Evolutionary conservation across 1,140 invertebrate genomes (phyloP).

Genomic region (Drosophila trapezifrons): DNA sequence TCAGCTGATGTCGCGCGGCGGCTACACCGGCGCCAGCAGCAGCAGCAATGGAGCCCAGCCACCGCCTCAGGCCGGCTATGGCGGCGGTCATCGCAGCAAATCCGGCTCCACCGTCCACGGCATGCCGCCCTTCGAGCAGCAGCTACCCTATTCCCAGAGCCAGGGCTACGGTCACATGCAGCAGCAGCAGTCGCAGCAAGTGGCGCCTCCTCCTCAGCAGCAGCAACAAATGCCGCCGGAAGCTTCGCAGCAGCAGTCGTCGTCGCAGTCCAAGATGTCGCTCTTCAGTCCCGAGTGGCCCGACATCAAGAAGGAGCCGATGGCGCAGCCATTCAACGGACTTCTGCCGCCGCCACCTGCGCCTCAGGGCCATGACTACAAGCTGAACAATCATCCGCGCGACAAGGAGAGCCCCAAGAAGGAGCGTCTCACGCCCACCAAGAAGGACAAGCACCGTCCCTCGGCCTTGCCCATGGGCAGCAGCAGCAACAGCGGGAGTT

Average conservation of each 20-base stretch:
- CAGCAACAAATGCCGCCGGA: slow-evolving; percentile 36
- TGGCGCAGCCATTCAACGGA: slow-evolving; percentile 59
- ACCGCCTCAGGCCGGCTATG: slow-evolving; percentile 40
- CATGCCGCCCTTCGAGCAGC: slow-evolving; percentile 69
- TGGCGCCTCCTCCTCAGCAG: slow-evolving; percentile 7
- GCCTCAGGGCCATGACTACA: slow-evolving; percentile 59
- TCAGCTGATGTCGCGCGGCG: slow-evolving; percentile 66
- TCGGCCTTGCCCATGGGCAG: slow-evolving; percentile 24
- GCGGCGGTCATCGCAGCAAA: slow-evolving; percentile 66
- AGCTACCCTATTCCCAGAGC: slow-evolving; percentile 66
- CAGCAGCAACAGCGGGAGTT: slow-evolving; percentile 9
- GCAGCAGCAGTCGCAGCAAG: slow-evolving; percentile 35
- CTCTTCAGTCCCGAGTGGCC: slow-evolving; percentile 81
- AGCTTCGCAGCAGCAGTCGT: slow-evolving; percentile 7
- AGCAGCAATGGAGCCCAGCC: slow-evolving; percentile 37
- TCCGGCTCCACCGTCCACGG: slow-evolving; percentile 75
- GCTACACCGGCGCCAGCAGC: slow-evolving; percentile 51
- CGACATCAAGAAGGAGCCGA: slow-evolving; percentile 67
- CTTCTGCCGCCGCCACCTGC: slow-evolving; percentile 54
- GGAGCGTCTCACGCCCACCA: slow-evolving; percentile 69
- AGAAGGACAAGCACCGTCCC: slow-evolving; percentile 71
- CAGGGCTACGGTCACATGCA: slow-evolving; percentile 68
- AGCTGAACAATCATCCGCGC: slow-evolving; percentile 67
- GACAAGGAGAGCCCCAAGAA: slow-evolving; percentile 72
- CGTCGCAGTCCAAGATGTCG: slow-evolving; percentile 61